phyloP scores from a whole-genome alignment of 2,797 vertebrate genomes.

The Eospalax fontanierii region DNA sequence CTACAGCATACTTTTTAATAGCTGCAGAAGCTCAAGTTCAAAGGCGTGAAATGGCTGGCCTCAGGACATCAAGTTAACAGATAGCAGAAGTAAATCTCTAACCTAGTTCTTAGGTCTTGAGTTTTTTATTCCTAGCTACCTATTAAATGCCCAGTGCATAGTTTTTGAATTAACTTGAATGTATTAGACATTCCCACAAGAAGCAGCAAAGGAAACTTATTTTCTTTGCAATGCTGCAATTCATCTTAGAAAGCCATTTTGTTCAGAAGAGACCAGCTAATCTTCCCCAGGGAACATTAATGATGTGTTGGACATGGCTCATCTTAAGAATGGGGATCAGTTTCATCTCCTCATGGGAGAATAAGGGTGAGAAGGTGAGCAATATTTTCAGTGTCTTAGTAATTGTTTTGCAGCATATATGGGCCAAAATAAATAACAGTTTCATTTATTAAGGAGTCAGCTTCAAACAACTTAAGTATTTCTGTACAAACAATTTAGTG shows the following conservation, averaged over 20 bases:
- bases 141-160: neutral
- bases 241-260: conserved; percentile 37
- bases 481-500: neutral
- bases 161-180: conserved; percentile 30
- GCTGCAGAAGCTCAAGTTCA: conserved; percentile 8
- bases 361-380: conserved; percentile 7
- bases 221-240: conserved; percentile 9
- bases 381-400: conserved; percentile 31
- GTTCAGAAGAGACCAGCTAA: neutral
- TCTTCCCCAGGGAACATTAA: neutral
- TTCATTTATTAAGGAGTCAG: conserved; percentile 40
- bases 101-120: neutral
- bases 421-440: conserved; percentile 22
- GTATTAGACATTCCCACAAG: conserved; percentile 1
- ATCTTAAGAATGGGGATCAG: conserved; percentile 15
- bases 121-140: neutral
- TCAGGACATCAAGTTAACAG: neutral
- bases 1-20: neutral
- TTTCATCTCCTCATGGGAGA: neutral
- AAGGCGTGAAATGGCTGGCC: neutral
- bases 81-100: neutral
- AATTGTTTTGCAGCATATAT: neutral
- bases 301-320: neutral
- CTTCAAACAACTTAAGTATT: neutral
- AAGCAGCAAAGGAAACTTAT: conserved; percentile 37